Evolutionary conservation across 2,797 vertebrate species (phyloP).

Genomic region (Salarias fasciatus): DNA sequence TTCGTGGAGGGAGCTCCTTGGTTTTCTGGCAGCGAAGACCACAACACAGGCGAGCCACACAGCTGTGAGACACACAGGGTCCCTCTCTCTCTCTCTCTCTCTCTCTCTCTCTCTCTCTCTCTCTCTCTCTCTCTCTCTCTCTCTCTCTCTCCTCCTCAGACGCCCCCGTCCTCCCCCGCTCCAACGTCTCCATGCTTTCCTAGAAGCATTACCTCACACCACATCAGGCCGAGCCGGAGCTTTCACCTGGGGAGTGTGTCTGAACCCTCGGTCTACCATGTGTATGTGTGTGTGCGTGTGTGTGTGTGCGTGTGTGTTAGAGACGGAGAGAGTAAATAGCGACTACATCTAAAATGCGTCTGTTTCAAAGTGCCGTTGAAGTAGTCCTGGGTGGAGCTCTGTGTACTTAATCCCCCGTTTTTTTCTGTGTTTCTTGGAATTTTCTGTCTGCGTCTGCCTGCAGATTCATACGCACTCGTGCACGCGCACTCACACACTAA

Average conservation of each 20-base stretch:
- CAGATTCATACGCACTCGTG: slow-evolving; percentile 2
- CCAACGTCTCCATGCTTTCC: slow-evolving; percentile 58
- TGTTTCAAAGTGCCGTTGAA: slow-evolving; percentile 48
- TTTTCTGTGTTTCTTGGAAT: slow-evolving; percentile 33
- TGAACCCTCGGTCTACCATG: slow-evolving; percentile 21
- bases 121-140: too few species aligned
- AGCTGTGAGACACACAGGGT: slow-evolving; percentile 62
- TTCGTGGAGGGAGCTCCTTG: slow-evolving; percentile 45
- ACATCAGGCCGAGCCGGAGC: slow-evolving; percentile 60
- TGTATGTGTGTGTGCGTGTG: slow-evolving; percentile 8
- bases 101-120: too few species aligned
- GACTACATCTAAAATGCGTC: slow-evolving; percentile 27
- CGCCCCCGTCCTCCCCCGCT: slow-evolving; percentile 44
- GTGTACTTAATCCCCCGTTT: slow-evolving; percentile 26
- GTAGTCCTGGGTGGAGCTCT: slow-evolving; percentile 59
- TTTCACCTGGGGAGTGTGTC: slow-evolving; percentile 71
- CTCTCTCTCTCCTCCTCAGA: slow-evolving; percentile 51
- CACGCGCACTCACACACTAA: too few species aligned
- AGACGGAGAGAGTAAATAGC: too few species aligned
- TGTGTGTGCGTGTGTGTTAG: too few species aligned
- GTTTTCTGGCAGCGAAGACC: slow-evolving; percentile 59
- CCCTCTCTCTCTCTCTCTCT: slow-evolving; percentile 16
- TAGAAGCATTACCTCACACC: slow-evolving; percentile 78
- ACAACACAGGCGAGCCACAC: slow-evolving; percentile 58
- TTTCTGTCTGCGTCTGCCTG: slow-evolving; percentile 27